Percentiles rank a stretch among this genome's conserved stretches.
These are phyloP conservation scores for Malurus alboscapulatus DNA, from an alignment of 2,113 vertebrate genomes.

Conservation along the genomic window DNA sequence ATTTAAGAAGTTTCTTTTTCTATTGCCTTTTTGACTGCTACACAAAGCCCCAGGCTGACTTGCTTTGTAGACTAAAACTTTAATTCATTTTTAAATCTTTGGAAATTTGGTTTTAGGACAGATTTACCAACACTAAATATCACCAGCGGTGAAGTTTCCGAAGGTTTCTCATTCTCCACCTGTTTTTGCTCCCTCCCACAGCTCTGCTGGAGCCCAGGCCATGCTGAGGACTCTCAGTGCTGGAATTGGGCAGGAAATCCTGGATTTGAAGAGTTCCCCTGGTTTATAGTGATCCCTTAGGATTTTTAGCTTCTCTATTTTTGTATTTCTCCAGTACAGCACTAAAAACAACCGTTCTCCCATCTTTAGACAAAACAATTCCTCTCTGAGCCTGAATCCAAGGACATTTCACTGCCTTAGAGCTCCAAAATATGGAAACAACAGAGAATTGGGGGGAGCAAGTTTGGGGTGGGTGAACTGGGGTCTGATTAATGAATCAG, in stretches of 20 bases:
- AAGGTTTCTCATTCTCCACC: neutral
- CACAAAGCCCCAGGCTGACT: neutral
- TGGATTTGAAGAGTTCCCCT: neutral
- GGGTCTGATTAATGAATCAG: too few relatives aligned
- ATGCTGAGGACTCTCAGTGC: neutral
- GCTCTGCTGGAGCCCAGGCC: too few relatives aligned
- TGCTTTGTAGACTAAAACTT: neutral
- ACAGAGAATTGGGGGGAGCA: too few relatives aligned
- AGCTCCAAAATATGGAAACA: too few relatives aligned
- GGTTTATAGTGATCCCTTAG: neutral
- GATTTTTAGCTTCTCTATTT: too few relatives aligned
- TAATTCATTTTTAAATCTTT: neutral
- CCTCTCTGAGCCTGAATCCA: too few relatives aligned
- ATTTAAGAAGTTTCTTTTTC: neutral
- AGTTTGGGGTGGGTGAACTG: too few relatives aligned
- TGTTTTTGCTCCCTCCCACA: fast-evolving
- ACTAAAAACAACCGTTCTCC: too few relatives aligned
- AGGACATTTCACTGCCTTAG: too few relatives aligned
- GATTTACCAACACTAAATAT: fast-evolving
- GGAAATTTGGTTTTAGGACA: neutral
- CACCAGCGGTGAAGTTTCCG: neutral
- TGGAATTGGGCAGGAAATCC: neutral
- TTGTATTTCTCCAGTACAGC: too few relatives aligned
- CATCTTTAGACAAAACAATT: too few relatives aligned
- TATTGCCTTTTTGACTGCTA: neutral